Evolutionary conservation across 2,888 invertebrate genomes (phyloP), one percentile per base, ranked within the genome.

Genomic region (Andrena flavipes): DNA sequence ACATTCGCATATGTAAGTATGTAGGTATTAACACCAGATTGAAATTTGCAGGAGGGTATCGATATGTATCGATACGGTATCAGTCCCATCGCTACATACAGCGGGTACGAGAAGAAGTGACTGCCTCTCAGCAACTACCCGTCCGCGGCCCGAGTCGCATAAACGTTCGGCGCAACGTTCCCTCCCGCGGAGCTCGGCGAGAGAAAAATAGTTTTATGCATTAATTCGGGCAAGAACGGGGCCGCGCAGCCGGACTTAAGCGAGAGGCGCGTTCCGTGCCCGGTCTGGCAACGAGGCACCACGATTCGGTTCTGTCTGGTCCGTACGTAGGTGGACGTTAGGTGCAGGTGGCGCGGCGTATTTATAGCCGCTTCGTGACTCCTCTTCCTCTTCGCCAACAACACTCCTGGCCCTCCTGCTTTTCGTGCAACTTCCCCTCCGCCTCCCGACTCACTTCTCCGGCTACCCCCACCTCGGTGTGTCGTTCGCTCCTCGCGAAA

Each of bases 331-430:
- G 88, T 91, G 92, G 88, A 92, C 91, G 92, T 92, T 92, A 91
- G 90, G 82, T 90, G 92, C 92, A 92, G 91, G 90, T 92, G 92
- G 91, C 84, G 90, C 92, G 79, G 75, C 86, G 89, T 92, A 92
- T 92, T 92, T 92, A 92, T 92, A 91, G 92, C 90, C 90, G 85
- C 87, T 89, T 87, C 92, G 92, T 92, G 92, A 92, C 91, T 92
- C 88, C 91, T 91, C 91, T 92, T 92, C 89, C 91, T 91, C 90
- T 89, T 90, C 86, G 84, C 85, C 80, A 77, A 87, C 87, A 83
- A 83, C 82, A 76, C 77, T 71, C 67, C 56, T 65, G 76, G 59
- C 68, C 72, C 68, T 80, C 69, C 59, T 26, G 65, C 63, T 70
- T 76, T 78, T 81, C 84, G 77, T 75, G 81, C 77, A 78, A 71